Conservation (phyloP, 2,888 invertebrate genomes). For the Andrena flavipes region DNA sequence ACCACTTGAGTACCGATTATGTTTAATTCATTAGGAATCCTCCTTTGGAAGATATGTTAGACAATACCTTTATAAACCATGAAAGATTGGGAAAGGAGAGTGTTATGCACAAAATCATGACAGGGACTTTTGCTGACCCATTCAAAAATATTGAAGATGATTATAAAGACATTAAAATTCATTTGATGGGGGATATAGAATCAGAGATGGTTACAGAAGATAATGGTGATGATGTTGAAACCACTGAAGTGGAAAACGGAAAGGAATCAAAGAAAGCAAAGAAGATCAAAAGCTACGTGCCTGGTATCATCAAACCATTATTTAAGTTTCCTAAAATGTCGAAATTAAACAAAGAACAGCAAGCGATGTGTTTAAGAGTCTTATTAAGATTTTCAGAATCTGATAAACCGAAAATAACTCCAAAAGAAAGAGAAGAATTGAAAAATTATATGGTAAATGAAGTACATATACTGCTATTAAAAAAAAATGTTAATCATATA, state of each 20-base stretch:
- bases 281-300: constrained; percentile 61
- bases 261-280: not conserved
- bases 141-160: constrained; percentile 71
- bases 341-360: constrained; percentile 62
- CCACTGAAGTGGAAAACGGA: not conserved
- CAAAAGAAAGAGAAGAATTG: constrained; percentile 64
- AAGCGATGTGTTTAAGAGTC: constrained; percentile 70
- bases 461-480: not conserved
- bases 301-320: constrained; percentile 67
- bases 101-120: constrained; percentile 75
- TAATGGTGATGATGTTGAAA: constrained; percentile 7
- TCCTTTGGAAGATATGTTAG: constrained; percentile 77
- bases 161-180: constrained; percentile 50
- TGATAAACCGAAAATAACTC: constrained; percentile 60
- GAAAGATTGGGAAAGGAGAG: constrained; percentile 77
- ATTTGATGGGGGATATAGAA: constrained; percentile 39
- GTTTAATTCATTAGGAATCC: constrained; percentile 71
- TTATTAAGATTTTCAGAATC: constrained; percentile 68
- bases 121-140: constrained; percentile 76
- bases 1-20: not conserved
- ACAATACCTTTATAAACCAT: constrained; percentile 74
- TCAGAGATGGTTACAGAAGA: not conserved
- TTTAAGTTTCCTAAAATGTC: constrained; percentile 68
- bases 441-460: constrained; percentile 69
- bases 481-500: not conserved